Base-by-base conservation (phyloP, 92 coral and sea anemone genomes). In the Porites lobata region DNA sequence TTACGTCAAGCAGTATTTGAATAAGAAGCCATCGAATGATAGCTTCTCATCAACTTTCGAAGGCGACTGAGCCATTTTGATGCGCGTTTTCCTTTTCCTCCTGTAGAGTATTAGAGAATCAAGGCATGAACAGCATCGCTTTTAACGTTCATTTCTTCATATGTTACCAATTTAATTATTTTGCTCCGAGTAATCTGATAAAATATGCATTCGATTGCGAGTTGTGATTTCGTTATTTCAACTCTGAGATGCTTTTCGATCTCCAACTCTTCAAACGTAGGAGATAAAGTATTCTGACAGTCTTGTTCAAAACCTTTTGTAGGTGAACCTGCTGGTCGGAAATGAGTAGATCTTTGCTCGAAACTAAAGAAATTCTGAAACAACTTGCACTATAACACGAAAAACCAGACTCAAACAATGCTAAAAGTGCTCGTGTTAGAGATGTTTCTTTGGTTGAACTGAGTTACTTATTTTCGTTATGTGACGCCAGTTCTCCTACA, bases 91-190 rank as follows among this genome's bases (percentile, higher is more conserved):
- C 68, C 14, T 70, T 70, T n/a, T 9, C 43, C 2, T 59, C 61
- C 43, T 14, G 22, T 32, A 47, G 17, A 51, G 56, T 14, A 14
- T 56, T 56, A 1, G 61, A 10, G 61, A 56, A 56, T 56, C 15
- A 56, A 56, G 20, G 77, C 18, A 12, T 75, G 64, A 53, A 52
- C 63, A 22, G 53, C 47, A 38, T 38, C 47, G 47, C 38, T 20
- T 75, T 75, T 32, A 53, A 15, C 61, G 17, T 52, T 75, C 22
- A 57, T 24, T 53, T 75, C 54, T 59, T 63, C 64, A 6, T 75
- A 53, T 75, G 78, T 75, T 63, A 75, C 63, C 64, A 5, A 1
- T 75, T 63, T 3, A 52, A 50, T 75, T 54, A 63, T 75, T 74
- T 53, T 8, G 65, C 9, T 75, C 7, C 19, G 53, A 75, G 78